These are phyloP conservation scores for Rhynchophorus ferrugineus DNA, from an alignment of 1,140 invertebrate genomes.

Conservation along the genomic window DNA sequence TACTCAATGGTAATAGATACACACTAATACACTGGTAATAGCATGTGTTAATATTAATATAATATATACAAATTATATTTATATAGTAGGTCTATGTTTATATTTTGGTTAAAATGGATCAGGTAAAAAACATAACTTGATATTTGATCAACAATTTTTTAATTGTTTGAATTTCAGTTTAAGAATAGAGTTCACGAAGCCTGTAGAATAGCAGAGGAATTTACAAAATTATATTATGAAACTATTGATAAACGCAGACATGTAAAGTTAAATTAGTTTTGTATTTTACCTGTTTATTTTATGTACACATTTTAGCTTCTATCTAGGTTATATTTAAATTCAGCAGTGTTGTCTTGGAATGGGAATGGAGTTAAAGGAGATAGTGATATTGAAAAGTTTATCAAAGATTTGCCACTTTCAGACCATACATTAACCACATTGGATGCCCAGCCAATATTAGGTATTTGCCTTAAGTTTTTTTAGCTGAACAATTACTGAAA, in stretches of 20 bases:
- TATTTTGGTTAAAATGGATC: too few species aligned
- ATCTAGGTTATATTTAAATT: slow-evolving; percentile 69
- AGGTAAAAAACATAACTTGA: too few species aligned
- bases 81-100: too few species aligned
- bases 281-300: background rate
- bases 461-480: slow-evolving; percentile 41
- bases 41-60: too few species aligned
- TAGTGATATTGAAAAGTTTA: slow-evolving; percentile 71
- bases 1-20: too few species aligned
- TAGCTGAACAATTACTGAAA: background rate
- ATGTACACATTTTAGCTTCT: slow-evolving; percentile 52
- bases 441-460: slow-evolving; percentile 70
- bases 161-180: too few species aligned
- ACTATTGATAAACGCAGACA: slow-evolving; percentile 72
- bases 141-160: too few species aligned
- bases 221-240: slow-evolving; percentile 76
- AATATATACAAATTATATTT: too few species aligned
- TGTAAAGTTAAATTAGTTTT: slow-evolving; percentile 46
- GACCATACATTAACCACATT: slow-evolving; percentile 62
- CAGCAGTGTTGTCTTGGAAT: slow-evolving; percentile 77
- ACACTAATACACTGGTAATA: too few species aligned
- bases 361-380: slow-evolving; percentile 68
- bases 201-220: slow-evolving; percentile 69
- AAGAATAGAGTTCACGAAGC: slow-evolving; percentile 61
- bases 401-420: slow-evolving; percentile 63